Evolutionary conservation across 2,888 invertebrate genomes (phyloP).

Genomic region (Orthosia gracilis): DNA sequence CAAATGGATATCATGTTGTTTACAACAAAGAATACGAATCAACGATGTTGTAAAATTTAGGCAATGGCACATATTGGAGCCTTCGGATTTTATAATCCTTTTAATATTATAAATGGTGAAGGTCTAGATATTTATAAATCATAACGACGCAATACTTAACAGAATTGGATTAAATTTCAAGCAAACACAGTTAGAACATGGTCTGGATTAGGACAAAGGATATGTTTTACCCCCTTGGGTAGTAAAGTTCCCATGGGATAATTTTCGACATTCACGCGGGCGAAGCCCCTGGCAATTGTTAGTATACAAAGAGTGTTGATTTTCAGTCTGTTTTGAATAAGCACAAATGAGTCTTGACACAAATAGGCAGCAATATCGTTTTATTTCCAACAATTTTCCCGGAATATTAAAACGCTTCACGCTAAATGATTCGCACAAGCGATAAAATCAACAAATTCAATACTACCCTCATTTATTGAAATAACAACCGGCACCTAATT

Average conservation of each 20-base stretch:
- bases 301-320: too few relatives aligned
- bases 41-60: neutral
- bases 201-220: too few relatives aligned
- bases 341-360: neutral
- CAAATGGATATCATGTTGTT: constrained; percentile 18
- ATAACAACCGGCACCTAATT: constrained; percentile 37
- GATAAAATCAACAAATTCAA: constrained; percentile 34
- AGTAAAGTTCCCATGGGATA: too few relatives aligned
- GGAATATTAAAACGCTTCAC: neutral
- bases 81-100: neutral
- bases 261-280: too few relatives aligned
- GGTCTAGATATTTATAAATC: too few relatives aligned
- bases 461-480: constrained; percentile 41
- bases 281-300: too few relatives aligned
- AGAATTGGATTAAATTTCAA: too few relatives aligned
- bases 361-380: neutral
- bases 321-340: neutral
- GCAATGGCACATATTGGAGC: neutral
- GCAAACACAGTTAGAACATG: too few relatives aligned
- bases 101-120: too few relatives aligned
- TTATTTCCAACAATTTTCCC: neutral
- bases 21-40: neutral
- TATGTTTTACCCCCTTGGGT: too few relatives aligned
- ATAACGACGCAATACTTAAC: too few relatives aligned
- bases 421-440: constrained; percentile 5